Conservation (phyloP, 1,140 invertebrate genomes). For the Eulimnadia texana region DNA sequence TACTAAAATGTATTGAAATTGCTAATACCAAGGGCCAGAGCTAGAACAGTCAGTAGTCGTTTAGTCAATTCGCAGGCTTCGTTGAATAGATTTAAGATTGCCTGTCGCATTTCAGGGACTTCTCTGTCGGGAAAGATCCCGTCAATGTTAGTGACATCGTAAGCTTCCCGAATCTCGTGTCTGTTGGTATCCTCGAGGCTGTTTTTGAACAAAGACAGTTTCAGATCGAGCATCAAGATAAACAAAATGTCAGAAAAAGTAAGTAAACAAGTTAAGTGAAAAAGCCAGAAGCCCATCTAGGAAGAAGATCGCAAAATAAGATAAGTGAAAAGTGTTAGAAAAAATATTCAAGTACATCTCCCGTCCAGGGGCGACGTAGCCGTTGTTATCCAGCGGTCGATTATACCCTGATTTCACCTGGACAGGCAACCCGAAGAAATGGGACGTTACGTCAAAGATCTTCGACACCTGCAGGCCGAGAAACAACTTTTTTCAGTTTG, state of each 20-base stretch:
- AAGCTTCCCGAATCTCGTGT: conserved; percentile 14
- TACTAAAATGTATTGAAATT: not conserved
- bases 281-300: no score
- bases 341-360: not conserved
- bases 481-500: no score
- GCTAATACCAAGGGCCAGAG: conserved; percentile 10
- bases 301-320: not conserved
- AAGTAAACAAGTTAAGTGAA: no score
- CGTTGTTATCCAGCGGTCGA: conserved; percentile 1
- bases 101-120: conserved; percentile 6
- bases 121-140: conserved; percentile 7
- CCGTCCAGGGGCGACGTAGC: conserved; percentile 1
- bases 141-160: conserved; percentile 6
- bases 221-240: not conserved
- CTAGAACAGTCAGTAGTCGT: conserved; percentile 5
- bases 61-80: not conserved
- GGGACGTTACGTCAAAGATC: not conserved
- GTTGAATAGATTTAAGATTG: not conserved
- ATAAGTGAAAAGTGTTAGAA: not conserved
- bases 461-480: not conserved
- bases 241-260: no score
- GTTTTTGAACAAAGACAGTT: not conserved
- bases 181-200: conserved; percentile 6
- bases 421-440: conserved; percentile 2
- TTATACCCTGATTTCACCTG: conserved; percentile 5